A percentile compares a stretch with the other conserved stretches of the same genome.
Conservation (phyloP, 2,888 invertebrate species). For the Euplagia quadripunctaria region DNA sequence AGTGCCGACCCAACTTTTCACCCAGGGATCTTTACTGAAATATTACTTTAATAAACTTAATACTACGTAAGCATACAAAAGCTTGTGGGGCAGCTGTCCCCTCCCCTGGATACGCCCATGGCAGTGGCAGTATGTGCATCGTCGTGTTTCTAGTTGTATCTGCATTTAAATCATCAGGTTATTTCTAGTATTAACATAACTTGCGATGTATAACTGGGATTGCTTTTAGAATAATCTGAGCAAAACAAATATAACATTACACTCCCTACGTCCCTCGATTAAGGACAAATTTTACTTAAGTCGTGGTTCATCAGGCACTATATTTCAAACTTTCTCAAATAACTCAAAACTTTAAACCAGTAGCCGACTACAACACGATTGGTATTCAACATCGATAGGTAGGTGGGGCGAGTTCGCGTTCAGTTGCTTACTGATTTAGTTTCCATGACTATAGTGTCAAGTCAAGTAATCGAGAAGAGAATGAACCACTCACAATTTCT, state of each 20-base stretch:
- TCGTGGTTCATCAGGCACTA: neutral
- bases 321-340: neutral
- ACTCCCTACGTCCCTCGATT: neutral
- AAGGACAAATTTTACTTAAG: too few species aligned
- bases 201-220: neutral
- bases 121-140: neutral
- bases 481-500: neutral
- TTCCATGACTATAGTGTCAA: neutral
- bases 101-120: neutral
- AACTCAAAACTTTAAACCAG: neutral
- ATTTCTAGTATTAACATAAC: neutral
- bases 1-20: neutral
- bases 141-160: neutral
- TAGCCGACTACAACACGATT: neutral
- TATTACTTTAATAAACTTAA: neutral
- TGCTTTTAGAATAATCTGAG: conserved; percentile 11
- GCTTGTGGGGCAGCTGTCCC: neutral
- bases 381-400: neutral
- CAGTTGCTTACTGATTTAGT: neutral
- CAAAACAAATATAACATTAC: conserved; percentile 7
- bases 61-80: too few species aligned
- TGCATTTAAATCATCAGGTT: neutral
- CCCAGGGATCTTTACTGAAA: neutral
- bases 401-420: neutral
- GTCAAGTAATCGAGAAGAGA: neutral